Evolutionary conservation across 2,797 vertebrate species (phyloP), one percentile per base, ranked within the genome.

Genomic region (Notolabrus celidotus): DNA sequence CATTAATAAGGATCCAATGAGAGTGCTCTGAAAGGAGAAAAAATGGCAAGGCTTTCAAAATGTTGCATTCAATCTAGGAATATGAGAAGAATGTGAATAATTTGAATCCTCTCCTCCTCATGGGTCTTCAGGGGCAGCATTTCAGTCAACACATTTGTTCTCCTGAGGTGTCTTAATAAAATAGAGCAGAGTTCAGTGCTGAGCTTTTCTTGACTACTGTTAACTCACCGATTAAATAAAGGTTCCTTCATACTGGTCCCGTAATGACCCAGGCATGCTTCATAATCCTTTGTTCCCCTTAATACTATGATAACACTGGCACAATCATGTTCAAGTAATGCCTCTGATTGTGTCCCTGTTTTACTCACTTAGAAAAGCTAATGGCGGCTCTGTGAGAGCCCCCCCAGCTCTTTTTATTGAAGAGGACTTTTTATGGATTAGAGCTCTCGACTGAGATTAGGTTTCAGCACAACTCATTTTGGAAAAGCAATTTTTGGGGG

Each of bases 331-430:
- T 55, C 10, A 65, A 27, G 52, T 38, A 41, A 58, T 36, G 42
- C 22, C 27, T 49, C 34, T 67, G 39, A 25, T 68, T 59, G 27
- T 50, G 42, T 49, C 19, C 22, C 41, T 59, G 22, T 53, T 34
- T n/a, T 7, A 7, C 16, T 23, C 8, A 7, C 25, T 14, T 50
- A 5, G 31, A 29, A 15, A 50, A 19, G 46, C 39, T 16, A 16
- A 29, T 33, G 46, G 15, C 29, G 20, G 57, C 10, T 38, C 12
- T 45, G 14, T 20, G 11, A 55, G 20, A 39, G 10, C 22, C 38
- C 14, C n/a, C 20, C 29, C 46, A 22, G 31, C 15, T 23, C 7
- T 31, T 10, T 5, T 58, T 54, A 33, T 52, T 43, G 19, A 36
- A 25, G 31, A 20, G 11, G 20, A 33, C 27, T 9, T 39, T 49